A percentile compares a stretch with the other conserved stretches of the same genome.
phyloP scores from a whole-genome alignment of 2,888 invertebrate genomes.

The Andrena hattorfiana region DNA sequence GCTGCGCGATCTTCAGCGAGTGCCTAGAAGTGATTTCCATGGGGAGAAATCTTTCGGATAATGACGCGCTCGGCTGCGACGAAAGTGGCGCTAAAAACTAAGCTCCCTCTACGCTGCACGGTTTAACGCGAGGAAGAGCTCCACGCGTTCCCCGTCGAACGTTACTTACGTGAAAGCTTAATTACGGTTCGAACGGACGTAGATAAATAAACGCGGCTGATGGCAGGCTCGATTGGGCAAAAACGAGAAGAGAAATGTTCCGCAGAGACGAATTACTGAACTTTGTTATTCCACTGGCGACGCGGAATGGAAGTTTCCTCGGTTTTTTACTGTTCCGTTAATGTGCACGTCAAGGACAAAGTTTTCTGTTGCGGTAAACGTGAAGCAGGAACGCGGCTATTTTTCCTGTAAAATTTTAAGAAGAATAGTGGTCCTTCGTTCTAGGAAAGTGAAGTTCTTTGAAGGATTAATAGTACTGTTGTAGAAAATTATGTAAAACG shows the following conservation, averaged over 20 bases:
- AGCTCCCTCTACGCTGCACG: too few relatives aligned
- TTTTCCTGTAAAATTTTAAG: not conserved
- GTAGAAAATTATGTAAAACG: too few relatives aligned
- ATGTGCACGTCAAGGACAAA: not conserved
- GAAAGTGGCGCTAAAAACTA: slow-evolving; percentile 38
- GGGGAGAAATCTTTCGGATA: slow-evolving; percentile 51
- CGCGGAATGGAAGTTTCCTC: slow-evolving; percentile 17
- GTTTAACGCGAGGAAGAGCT: not conserved
- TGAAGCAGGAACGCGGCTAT: too few relatives aligned
- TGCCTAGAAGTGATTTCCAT: slow-evolving; percentile 34
- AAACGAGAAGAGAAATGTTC: too few relatives aligned
- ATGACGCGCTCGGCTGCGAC: slow-evolving; percentile 25
- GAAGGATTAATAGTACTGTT: too few relatives aligned
- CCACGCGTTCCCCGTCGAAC: not conserved
- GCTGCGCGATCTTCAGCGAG: not conserved
- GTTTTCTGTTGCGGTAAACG: not conserved
- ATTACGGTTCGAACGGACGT: not conserved
- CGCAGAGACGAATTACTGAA: not conserved
- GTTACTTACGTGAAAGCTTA: slow-evolving; percentile 6
- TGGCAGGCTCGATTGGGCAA: too few relatives aligned
- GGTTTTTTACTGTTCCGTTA: not conserved
- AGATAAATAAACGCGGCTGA: too few relatives aligned
- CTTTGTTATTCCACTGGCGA: not conserved
- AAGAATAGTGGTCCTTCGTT: not conserved
- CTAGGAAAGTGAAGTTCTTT: too few relatives aligned